phyloP scores from a whole-genome alignment of 2,113 vertebrate genomes.

The Desmodus rotundus region DNA sequence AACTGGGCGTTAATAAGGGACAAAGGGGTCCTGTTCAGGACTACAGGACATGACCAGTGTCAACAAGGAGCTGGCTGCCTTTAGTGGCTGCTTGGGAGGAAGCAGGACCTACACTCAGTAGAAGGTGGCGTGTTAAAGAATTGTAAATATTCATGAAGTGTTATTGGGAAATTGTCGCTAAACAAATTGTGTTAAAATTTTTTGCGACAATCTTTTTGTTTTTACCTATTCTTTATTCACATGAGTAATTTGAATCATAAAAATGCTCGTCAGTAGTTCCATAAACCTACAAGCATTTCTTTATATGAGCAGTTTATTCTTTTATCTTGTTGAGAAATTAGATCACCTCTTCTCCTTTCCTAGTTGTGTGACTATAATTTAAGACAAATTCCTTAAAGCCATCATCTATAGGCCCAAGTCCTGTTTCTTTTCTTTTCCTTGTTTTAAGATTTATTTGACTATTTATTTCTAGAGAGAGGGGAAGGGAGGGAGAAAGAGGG shows the following conservation, averaged over 20 bases:
- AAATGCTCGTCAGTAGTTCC: background rate
- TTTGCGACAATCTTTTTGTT: background rate
- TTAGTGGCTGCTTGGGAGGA: background rate
- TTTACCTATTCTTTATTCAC: background rate
- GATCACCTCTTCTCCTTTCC: background rate
- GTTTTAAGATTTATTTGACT: background rate
- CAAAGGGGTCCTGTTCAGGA: background rate
- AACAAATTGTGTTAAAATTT: background rate
- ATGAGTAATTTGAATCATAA: background rate
- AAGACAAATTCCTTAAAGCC: background rate
- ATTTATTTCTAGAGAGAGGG: too few species aligned
- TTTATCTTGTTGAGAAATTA: background rate
- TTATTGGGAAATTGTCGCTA: background rate
- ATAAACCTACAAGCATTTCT: background rate
- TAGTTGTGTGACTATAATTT: background rate
- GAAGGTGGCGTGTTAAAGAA: background rate
- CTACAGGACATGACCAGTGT: background rate
- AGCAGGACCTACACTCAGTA: background rate
- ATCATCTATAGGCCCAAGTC: background rate
- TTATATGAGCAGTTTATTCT: background rate
- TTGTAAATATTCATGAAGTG: background rate
- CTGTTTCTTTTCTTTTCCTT: background rate
- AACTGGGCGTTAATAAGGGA: background rate
- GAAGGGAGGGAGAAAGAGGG: too few species aligned
- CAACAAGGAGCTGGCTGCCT: background rate